Percentiles rank a stretch among this genome's conserved stretches.
Evolutionary conservation across 2,888 invertebrate genomes (phyloP).

Genomic region (Steromphala cineraria): DNA sequence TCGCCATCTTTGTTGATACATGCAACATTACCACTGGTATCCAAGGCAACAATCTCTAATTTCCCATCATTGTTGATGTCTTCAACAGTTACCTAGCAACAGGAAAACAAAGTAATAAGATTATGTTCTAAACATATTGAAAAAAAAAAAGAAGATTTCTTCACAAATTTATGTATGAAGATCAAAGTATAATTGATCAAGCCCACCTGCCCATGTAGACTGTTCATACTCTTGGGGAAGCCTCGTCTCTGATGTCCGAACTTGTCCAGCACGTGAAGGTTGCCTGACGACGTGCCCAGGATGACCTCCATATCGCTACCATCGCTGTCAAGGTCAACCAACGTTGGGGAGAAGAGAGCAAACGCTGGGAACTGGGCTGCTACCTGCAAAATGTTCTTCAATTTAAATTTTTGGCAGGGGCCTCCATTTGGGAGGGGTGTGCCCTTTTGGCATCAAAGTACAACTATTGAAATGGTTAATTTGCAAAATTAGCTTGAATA

Average conservation of each 20-base stretch:
- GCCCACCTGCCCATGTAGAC: slow-evolving; percentile 64
- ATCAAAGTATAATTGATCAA: background rate
- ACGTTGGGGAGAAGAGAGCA: slow-evolving; percentile 67
- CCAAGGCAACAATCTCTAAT: slow-evolving; percentile 64
- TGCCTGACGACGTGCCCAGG: slow-evolving; percentile 66
- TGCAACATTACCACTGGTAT: slow-evolving; percentile 64
- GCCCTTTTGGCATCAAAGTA: no score
- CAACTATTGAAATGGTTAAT: no score
- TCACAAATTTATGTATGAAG: no score
- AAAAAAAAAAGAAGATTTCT: no score
- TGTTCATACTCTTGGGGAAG: slow-evolving; percentile 60
- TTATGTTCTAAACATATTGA: background rate
- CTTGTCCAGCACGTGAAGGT: slow-evolving; percentile 57
- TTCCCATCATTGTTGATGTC: slow-evolving; percentile 61
- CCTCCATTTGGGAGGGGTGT: no score
- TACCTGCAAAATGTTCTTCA: slow-evolving; percentile 37
- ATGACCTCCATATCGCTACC: slow-evolving; percentile 64
- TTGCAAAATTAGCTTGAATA: no score
- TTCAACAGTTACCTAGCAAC: slow-evolving; percentile 62
- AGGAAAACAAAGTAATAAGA: background rate
- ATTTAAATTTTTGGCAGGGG: no score
- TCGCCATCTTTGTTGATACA: slow-evolving; percentile 58
- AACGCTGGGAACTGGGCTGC: slow-evolving; percentile 64
- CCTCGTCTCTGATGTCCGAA: slow-evolving; percentile 52
- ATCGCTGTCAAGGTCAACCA: slow-evolving; percentile 65